These are phyloP conservation scores for Caranx melampygus DNA, from an alignment of 2,113 vertebrate genomes.

Conservation along the genomic window DNA sequence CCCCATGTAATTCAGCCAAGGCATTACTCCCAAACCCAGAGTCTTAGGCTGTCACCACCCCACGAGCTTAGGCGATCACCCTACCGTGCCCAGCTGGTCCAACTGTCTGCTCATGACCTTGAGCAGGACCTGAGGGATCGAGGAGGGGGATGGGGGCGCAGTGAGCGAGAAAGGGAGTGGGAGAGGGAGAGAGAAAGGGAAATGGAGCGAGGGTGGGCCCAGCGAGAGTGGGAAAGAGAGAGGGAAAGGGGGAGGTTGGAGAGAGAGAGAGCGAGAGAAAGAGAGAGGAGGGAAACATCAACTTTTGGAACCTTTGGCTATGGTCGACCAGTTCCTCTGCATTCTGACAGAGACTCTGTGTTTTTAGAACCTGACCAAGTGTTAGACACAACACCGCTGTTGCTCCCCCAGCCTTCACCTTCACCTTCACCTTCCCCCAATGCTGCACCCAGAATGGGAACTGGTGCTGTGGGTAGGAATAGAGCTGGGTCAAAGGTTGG, in stretches of 20 bases:
- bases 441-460: constrained; percentile 78
- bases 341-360: constrained; percentile 75
- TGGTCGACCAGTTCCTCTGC: constrained; percentile 66
- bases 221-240: constrained; percentile 77
- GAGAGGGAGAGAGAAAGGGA: constrained; percentile 74
- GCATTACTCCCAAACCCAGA: constrained; percentile 81
- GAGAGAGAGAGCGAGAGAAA: constrained; percentile 75
- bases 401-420: constrained; percentile 74
- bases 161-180: constrained; percentile 71
- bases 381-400: constrained; percentile 80
- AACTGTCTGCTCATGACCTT: constrained; percentile 83
- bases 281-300: constrained; percentile 69
- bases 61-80: constrained; percentile 73
- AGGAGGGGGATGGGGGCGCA: constrained; percentile 71
- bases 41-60: constrained; percentile 77
- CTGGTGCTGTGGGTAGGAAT: constrained; percentile 73
- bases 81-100: constrained; percentile 71
- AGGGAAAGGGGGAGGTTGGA: constrained; percentile 74
- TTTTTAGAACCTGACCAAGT: constrained; percentile 78
- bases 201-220: constrained; percentile 79
- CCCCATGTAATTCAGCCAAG: constrained; percentile 72
- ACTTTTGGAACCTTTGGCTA: constrained; percentile 78
- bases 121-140: constrained; percentile 77
- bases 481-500: constrained; percentile 73
- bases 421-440: constrained; percentile 75